Evolutionary conservation across 2,888 invertebrate genomes (phyloP), one percentile per base, ranked within the genome.

Genomic region (Tenthredo livida): DNA sequence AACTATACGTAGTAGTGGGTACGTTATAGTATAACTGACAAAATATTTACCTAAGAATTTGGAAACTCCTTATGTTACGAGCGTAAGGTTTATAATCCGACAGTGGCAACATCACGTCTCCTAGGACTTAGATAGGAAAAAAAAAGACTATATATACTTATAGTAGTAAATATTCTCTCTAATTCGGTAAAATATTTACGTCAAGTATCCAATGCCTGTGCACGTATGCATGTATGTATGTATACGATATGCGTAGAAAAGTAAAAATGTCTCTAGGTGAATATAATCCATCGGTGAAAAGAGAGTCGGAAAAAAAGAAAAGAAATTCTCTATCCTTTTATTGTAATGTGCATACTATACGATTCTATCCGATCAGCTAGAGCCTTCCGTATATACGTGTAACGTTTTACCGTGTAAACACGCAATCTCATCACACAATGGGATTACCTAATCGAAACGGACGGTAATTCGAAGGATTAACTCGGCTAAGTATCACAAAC

Each of bases 361-460:
- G 21, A 25, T 25, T 25, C 21, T 61, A 61, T 61, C 25, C 25
- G 6, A 61, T 25, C 25, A 37, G 37, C 61, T 61, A 12, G 2
- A 61, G 61, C 61, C 61, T 61, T 61, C 25, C 61, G 61, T 61
- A 61, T 61, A 9, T 33, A 67, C 33, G 29, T 33, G 17, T 15
- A 33, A 54, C 29, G 9, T 17, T 7, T 77, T n/a, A 9, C 40
- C 78, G 80, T 80, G 80, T 80, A 40, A 80, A 80, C 80, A 80
- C 80, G 80, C 80, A 61, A 80, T 80, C 80, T 4, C 61, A 37
- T 9, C 40, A 1, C 15, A 61, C 80, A 58, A 80, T 80, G 15
- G 80, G 80, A 80, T 80, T 80, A 80, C 61, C 80, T 58, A 80
- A 80, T 80, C 80, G 80, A 61, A 80, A 80, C 80, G 50, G 80